A percentile compares a stretch with the other conserved stretches of the same genome.
Conservation (phyloP, 2,797 vertebrate species). For the Melopsittacus undulatus region DNA sequence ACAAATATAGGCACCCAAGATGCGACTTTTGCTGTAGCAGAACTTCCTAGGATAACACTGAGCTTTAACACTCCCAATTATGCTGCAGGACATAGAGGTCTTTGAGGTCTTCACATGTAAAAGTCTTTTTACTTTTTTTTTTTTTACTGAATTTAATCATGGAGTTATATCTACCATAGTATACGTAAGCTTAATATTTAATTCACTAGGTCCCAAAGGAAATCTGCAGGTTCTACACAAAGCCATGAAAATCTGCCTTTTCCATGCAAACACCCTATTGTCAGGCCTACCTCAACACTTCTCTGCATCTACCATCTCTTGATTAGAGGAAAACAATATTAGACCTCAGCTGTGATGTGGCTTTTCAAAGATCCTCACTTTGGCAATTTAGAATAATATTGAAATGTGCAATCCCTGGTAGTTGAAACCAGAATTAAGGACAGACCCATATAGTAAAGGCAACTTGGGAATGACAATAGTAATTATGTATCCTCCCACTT, state of each 20-base stretch:
- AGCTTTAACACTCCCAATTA: not conserved
- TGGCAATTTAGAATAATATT: not conserved
- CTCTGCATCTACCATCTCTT: not conserved
- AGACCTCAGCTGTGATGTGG: not conserved
- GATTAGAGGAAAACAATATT: not conserved
- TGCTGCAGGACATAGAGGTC: not conserved
- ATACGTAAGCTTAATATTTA: not conserved
- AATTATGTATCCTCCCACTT: not conserved
- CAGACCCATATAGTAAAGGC: not conserved
- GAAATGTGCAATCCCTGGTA: not conserved
- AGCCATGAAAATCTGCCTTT: not conserved
- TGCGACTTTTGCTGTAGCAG: not conserved
- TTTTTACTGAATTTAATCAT: not conserved
- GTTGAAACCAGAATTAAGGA: not conserved
- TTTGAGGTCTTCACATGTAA: not conserved
- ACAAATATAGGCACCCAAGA: not conserved
- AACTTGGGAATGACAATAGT: not conserved
- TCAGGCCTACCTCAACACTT: not conserved
- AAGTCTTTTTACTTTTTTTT: not conserved
- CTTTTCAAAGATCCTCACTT: constrained; percentile 5
- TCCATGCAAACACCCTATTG: not conserved
- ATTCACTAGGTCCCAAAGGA: constrained; percentile 26
- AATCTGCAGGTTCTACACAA: constrained; percentile 7
- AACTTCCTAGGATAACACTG: not conserved
- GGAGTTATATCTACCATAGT: not conserved